Percentiles rank a stretch among this genome's conserved stretches.
Conservation (phyloP, 1,140 invertebrate genomes). For the Drosophila erecta region DNA sequence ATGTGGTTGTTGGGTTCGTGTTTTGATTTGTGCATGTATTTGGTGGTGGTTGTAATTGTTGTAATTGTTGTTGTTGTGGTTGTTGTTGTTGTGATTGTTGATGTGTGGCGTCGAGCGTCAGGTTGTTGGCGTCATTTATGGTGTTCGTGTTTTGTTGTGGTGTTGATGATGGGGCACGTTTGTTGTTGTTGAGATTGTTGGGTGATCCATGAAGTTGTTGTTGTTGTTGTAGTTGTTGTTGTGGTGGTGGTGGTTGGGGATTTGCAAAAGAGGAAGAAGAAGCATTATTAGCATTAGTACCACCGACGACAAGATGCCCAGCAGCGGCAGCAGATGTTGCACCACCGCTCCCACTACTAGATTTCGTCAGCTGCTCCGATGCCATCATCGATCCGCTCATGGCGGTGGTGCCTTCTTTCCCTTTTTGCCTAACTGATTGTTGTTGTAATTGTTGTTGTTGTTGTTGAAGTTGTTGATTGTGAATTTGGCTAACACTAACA, state of each 20-base stretch:
- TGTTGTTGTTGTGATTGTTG: conserved; percentile 50
- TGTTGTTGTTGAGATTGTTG: conserved; percentile 67
- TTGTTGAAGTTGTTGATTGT: conserved; percentile 54
- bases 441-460: conserved; percentile 46
- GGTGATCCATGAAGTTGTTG: conserved; percentile 80
- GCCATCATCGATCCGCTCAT: conserved; percentile 70
- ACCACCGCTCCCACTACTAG: conserved; percentile 83
- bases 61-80: conserved; percentile 42
- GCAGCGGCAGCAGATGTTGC: conserved; percentile 76
- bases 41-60: conserved; percentile 41
- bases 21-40: conserved; percentile 77
- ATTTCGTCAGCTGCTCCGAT: conserved; percentile 82
- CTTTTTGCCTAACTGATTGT: conserved; percentile 82
- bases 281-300: conserved; percentile 85
- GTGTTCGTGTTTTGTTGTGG: conserved; percentile 61
- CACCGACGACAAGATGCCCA: conserved; percentile 82
- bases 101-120: conserved; percentile 66
- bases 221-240: conserved; percentile 46
- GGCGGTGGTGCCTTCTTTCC: conserved; percentile 80
- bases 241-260: conserved; percentile 70
- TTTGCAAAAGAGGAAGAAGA: conserved; percentile 85
- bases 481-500: conserved; percentile 55
- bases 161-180: conserved; percentile 72
- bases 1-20: conserved; percentile 68
- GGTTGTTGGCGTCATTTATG: conserved; percentile 71